Conservation (phyloP, 2,113 vertebrate species). For the Ciconia maguari region DNA sequence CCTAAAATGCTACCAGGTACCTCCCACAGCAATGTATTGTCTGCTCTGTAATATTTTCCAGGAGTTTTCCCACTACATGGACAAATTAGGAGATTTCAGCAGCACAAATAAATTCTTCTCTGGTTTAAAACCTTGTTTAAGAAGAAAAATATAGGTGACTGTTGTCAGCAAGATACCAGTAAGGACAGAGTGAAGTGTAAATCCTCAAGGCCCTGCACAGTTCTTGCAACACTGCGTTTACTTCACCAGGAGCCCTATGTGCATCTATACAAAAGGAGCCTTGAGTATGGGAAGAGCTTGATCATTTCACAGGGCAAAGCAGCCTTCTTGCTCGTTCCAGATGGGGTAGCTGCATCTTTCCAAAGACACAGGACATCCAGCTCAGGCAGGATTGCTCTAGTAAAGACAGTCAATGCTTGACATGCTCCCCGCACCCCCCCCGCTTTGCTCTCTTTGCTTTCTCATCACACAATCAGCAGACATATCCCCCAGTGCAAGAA, state of each 20-base stretch:
- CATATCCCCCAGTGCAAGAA: neutral
- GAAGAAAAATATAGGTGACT: neutral
- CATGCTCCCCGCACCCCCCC: neutral
- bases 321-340: neutral
- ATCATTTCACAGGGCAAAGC: neutral
- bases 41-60: neutral
- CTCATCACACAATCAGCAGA: neutral
- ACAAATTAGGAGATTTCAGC: neutral
- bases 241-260: neutral
- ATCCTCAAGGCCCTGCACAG: neutral
- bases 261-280: neutral
- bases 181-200: neutral
- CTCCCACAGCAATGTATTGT: neutral
- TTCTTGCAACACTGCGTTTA: neutral
- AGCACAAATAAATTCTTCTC: neutral
- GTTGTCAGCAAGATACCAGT: neutral
- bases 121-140: neutral
- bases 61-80: neutral
- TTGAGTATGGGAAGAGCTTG: neutral
- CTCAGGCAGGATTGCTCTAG: constrained; percentile 8
- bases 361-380: neutral
- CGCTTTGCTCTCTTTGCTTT: constrained; percentile 27
- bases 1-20: neutral
- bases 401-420: neutral
- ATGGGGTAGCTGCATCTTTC: neutral